phyloP scores from a whole-genome alignment of 2,113 vertebrate genomes.

The Jacana jacana region DNA sequence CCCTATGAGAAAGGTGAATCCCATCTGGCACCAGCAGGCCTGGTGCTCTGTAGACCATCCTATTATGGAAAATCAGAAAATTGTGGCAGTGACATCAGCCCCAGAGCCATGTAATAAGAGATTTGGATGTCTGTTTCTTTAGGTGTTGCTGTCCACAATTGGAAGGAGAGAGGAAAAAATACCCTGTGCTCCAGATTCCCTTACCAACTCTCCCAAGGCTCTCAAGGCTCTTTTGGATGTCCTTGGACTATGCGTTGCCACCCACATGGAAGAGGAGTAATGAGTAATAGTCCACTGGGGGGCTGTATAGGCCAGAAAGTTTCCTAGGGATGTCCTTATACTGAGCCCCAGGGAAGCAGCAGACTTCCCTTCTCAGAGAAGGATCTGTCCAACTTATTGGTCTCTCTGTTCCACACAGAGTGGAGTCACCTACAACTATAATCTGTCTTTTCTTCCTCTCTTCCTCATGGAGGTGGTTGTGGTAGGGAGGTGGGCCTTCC shows the following conservation, averaged over 20 bases:
- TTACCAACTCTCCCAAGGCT: not conserved
- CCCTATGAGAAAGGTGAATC: not conserved
- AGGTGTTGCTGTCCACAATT: not conserved
- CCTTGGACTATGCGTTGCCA: not conserved
- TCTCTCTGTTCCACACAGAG: no score
- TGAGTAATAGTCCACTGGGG: not conserved
- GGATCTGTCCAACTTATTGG: no score
- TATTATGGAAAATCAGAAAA: not conserved
- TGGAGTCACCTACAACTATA: no score
- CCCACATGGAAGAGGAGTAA: not conserved
- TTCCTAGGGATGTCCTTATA: not conserved
- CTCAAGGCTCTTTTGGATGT: not conserved
- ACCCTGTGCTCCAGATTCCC: no score
- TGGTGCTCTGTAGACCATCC: not conserved
- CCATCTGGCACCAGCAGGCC: not conserved
- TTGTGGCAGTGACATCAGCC: not conserved
- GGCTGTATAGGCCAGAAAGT: not conserved
- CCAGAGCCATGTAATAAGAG: not conserved
- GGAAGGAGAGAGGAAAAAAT: not conserved
- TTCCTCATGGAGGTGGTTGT: no score
- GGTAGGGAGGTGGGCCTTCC: no score
- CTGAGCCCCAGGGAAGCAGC: not conserved
- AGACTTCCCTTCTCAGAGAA: not conserved
- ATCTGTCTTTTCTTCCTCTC: no score
- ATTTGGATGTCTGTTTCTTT: not conserved